Conservation (phyloP, 2,888 invertebrate species). For the Deroplatys truncata region DNA sequence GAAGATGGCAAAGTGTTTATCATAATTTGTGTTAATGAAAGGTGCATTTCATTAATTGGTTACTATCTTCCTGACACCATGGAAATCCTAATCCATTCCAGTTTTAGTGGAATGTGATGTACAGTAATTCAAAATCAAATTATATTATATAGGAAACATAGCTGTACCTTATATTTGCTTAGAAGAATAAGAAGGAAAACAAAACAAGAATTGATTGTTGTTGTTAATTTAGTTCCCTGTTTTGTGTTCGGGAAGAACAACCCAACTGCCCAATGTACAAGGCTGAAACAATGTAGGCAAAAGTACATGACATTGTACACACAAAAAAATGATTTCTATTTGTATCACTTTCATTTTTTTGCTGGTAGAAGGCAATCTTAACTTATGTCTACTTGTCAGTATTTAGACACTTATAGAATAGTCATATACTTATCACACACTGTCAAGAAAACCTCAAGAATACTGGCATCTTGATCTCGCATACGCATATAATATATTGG, state of each 20-base stretch:
- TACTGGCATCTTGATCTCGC: slow-evolving; percentile 12
- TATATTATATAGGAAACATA: slow-evolving; percentile 24
- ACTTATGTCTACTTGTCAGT: slow-evolving; percentile 10
- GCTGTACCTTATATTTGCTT: slow-evolving; percentile 30
- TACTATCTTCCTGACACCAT: slow-evolving; percentile 21
- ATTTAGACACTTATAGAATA: slow-evolving; percentile 12
- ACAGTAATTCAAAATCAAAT: slow-evolving; percentile 37
- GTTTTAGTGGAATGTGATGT: slow-evolving; percentile 48
- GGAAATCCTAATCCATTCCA: slow-evolving; percentile 41
- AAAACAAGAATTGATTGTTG: slow-evolving; percentile 4
- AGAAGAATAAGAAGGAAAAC: slow-evolving; percentile 27
- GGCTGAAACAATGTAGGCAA: neutral
- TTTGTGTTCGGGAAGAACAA: slow-evolving; percentile 8
- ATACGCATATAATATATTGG: slow-evolving; percentile 10
- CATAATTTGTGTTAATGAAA: slow-evolving; percentile 31
- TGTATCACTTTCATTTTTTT: neutral
- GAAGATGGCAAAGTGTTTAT: slow-evolving; percentile 30
- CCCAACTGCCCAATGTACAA: slow-evolving; percentile 1
- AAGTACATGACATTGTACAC: slow-evolving; percentile 1
- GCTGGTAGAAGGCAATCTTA: neutral
- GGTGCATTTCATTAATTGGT: slow-evolving; percentile 28
- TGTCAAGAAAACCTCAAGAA: neutral
- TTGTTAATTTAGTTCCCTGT: slow-evolving; percentile 13
- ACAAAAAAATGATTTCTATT: neutral
- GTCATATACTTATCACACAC: slow-evolving; percentile 8